Evolutionary conservation across 2,797 vertebrate species (phyloP).

Genomic region (Loriculus beryllinus): DNA sequence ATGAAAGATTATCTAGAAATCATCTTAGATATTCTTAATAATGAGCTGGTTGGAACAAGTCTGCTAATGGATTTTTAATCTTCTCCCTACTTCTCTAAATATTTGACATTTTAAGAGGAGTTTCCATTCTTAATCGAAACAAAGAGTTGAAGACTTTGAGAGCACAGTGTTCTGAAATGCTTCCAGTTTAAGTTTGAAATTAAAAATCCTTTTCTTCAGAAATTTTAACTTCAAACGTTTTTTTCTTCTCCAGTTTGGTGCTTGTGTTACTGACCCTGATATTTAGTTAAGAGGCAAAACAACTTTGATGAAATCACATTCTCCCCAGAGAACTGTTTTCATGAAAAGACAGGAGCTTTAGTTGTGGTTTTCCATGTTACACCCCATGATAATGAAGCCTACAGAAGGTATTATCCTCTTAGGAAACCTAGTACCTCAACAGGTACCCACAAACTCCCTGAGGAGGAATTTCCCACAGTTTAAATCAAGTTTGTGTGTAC

Average conservation of each 20-base stretch:
- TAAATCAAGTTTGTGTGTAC: background rate
- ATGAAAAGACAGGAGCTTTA: background rate
- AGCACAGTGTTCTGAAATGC: background rate
- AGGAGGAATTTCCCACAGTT: background rate
- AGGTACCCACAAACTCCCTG: background rate
- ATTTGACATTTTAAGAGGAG: background rate
- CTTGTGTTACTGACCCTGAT: background rate
- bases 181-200: background rate
- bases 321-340: background rate
- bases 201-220: background rate
- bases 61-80: background rate
- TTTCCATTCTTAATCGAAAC: background rate
- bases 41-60: background rate
- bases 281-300: background rate
- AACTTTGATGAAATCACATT: background rate
- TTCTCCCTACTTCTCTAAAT: background rate
- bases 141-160: background rate
- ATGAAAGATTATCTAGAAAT: background rate
- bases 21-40: background rate
- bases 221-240: background rate
- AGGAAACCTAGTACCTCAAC: background rate
- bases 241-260: background rate
- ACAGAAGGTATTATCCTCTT: background rate
- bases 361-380: slow-evolving; percentile 2
- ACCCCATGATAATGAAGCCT: background rate